Base-by-base conservation (phyloP, 2,113 vertebrate species). In the Porphyrio hochstetteri region DNA sequence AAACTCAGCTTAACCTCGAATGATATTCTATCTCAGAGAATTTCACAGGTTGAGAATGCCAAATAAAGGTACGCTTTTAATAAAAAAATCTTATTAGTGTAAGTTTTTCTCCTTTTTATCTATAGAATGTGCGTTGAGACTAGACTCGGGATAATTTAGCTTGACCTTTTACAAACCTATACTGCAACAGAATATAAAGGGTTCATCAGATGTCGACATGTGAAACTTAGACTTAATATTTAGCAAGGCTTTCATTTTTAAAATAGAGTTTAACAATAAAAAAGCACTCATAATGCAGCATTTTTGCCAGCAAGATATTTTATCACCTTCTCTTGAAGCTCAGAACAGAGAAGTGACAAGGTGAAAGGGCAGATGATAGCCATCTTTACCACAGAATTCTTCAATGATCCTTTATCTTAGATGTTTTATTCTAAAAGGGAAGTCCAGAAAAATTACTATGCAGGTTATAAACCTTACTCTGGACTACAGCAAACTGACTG, bases 151-250 rank as follows among this genome's bases (percentile, higher is more conserved):
- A 83, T 35, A 74, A 16, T 87, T 68, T 57, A 89, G 18, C 48
- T 82, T 89, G 69, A 84, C 70, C 88, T 93, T 95, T 86, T 87
- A 55, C 63, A 92, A 77, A 61, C 36, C 72, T 84, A 38, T 63
- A 61, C 28, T 52, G 46, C 29, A 91, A 85, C 33, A 77, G 56
- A 96, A 93, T 64, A 68, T 40, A 92, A 90, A 90, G 61, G 29
- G 12, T 95, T 89, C 50, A 89, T 82, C 28, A 67, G 29, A 38
- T 28, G 35, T 55, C 59, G 70, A 18, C 52, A 88, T 50, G 14
- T 59, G 60, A 27, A 94, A 91, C 56, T 82, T 56, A 25, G n/a
- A 76, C 57, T 85, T 90, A 64, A 55, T 74, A 61, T 77, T 92
- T 92, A 85, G 36, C 35, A 65, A 65, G 19, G 67, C 23, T 92